A percentile compares a stretch with the other conserved stretches of the same genome.
These are phyloP conservation scores for Stratiomys singularior DNA, from an alignment of 2,888 invertebrate species.

Conservation along the genomic window DNA sequence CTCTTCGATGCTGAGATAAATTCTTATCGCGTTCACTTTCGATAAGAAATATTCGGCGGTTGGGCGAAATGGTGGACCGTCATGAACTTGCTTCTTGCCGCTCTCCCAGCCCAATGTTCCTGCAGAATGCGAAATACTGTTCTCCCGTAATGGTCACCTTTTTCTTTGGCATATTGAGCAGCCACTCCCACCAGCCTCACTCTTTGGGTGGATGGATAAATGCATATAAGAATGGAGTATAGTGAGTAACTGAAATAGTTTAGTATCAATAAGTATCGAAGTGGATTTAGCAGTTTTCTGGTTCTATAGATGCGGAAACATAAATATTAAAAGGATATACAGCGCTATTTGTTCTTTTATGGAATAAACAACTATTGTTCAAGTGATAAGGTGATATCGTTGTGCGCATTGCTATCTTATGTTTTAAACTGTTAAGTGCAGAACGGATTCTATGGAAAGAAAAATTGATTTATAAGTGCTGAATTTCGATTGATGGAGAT, in stretches of 20 bases:
- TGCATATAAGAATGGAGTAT: slow-evolving; percentile 31
- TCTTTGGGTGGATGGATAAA: neutral
- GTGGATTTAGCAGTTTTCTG: slow-evolving; percentile 13
- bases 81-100: no score
- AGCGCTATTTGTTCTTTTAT: no score
- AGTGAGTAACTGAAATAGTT: slow-evolving; percentile 11
- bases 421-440: neutral
- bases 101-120: no score
- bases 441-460: neutral
- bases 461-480: neutral
- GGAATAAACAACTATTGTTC: no score
- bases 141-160: neutral
- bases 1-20: neutral
- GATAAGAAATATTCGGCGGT: neutral
- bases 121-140: neutral
- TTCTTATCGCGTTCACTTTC: neutral
- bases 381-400: no score
- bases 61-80: no score
- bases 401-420: neutral
- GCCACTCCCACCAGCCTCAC: slow-evolving; percentile 16
- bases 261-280: slow-evolving; percentile 4
- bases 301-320: no score
- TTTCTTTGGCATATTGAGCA: neutral
- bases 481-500: slow-evolving; percentile 12
- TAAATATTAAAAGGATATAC: no score